Percentiles rank a stretch among this genome's conserved stretches.
Evolutionary conservation across 2,797 vertebrate genomes (phyloP).

Genomic region (Synanceia verrucosa): DNA sequence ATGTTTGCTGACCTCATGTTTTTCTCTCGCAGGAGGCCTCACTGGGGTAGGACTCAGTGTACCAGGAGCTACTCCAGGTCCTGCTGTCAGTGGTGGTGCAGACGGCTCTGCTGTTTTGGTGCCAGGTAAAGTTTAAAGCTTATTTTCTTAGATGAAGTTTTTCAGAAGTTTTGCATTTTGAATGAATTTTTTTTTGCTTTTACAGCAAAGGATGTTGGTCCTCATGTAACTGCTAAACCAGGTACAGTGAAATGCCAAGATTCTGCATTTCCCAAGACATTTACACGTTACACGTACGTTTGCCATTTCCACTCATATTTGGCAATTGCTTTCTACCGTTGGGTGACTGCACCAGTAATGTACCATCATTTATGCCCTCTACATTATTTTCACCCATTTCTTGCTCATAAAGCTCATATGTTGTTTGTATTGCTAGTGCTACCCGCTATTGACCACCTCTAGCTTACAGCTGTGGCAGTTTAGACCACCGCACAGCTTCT

Average conservation of each 20-base stretch:
- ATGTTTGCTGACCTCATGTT: background rate
- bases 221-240: constrained; percentile 71
- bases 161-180: background rate
- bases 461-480: constrained; percentile 57
- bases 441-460: constrained; percentile 56
- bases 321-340: constrained; percentile 4
- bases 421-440: constrained; percentile 51
- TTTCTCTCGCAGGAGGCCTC: constrained; percentile 39
- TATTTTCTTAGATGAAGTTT: background rate
- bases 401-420: constrained; percentile 20
- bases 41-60: constrained; percentile 59
- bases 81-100: constrained; percentile 25
- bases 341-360: constrained; percentile 6
- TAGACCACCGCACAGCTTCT: constrained; percentile 49
- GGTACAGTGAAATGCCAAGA: constrained; percentile 54
- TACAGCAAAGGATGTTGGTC: constrained; percentile 67
- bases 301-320: constrained; percentile 10
- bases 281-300: background rate
- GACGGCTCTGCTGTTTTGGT: constrained; percentile 53
- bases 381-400: constrained; percentile 9
- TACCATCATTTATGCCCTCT: constrained; percentile 4
- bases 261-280: background rate
- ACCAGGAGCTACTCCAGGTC: constrained; percentile 66
- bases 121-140: constrained; percentile 53
- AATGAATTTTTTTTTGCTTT: constrained; percentile 23